Evolutionary conservation across 2,797 vertebrate species (phyloP).

Genomic region (Yasuhikotakia modesta): DNA sequence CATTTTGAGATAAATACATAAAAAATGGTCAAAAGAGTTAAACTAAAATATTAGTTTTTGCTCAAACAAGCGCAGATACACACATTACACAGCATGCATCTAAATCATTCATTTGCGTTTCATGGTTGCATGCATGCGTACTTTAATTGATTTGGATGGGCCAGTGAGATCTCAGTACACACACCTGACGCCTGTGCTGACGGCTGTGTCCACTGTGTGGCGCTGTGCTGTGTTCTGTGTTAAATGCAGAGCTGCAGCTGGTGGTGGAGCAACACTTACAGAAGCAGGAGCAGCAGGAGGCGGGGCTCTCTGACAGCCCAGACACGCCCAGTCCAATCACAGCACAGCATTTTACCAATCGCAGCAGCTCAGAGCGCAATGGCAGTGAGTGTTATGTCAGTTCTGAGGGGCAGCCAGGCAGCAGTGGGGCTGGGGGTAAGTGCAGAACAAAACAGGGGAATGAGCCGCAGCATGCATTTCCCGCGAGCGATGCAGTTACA

Average conservation of each 20-base stretch:
- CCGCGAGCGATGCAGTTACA: background rate
- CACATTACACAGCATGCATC: constrained; percentile 8
- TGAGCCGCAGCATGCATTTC: background rate
- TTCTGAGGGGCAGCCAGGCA: constrained; percentile 69
- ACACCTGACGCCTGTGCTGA: constrained; percentile 29
- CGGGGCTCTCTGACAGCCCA: constrained; percentile 70
- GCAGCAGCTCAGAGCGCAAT: constrained; percentile 73
- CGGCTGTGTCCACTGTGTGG: constrained; percentile 50
- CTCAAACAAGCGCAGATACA: too few species aligned
- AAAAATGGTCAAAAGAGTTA: too few species aligned
- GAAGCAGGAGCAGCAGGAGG: constrained; percentile 73
- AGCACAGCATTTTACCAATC: constrained; percentile 72
- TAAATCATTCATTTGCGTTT: constrained; percentile 21
- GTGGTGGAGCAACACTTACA: constrained; percentile 70
- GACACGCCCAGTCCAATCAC: constrained; percentile 73
- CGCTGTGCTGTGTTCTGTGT: constrained; percentile 66
- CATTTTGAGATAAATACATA: too few species aligned
- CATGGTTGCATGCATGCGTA: background rate
- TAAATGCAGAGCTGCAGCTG: constrained; percentile 73
- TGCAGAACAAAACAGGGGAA: constrained; percentile 21
- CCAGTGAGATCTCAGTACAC: background rate
- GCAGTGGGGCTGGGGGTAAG: constrained; percentile 74
- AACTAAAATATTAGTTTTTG: too few species aligned
- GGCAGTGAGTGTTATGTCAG: constrained; percentile 67
- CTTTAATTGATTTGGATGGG: constrained; percentile 9